Evolutionary conservation across 2,888 invertebrate species (phyloP).

Genomic region (Synanthedon vespiformis): DNA sequence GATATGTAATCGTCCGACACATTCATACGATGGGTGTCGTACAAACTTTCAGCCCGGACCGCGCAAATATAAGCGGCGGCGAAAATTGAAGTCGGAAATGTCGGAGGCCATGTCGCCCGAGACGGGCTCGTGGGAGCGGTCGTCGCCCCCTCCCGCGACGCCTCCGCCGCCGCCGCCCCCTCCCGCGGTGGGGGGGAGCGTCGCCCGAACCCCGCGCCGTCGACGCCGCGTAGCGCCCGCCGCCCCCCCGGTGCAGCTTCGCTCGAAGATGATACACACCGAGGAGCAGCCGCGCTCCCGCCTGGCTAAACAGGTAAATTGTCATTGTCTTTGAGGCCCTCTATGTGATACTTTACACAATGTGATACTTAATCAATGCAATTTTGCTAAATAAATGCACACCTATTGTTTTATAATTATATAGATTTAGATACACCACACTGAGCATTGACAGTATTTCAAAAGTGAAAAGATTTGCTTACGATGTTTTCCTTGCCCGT

Average conservation of each 20-base stretch:
- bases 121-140: constrained; percentile 19
- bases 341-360: too few relatives aligned
- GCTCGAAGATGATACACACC: constrained; percentile 79
- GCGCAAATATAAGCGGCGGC: constrained; percentile 83
- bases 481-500: too few relatives aligned
- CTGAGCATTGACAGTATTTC: too few relatives aligned
- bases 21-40: constrained; percentile 1
- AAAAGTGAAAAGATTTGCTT: too few relatives aligned
- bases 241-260: constrained; percentile 10
- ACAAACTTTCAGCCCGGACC: constrained; percentile 71
- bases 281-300: constrained; percentile 48
- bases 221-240: constrained; percentile 9
- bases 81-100: constrained; percentile 73
- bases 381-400: too few relatives aligned
- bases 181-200: constrained; percentile 6
- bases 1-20: neutral
- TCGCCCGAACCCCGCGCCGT: constrained; percentile 10
- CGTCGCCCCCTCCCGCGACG: constrained; percentile 13
- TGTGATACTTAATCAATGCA: too few relatives aligned
- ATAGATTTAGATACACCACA: too few relatives aligned
- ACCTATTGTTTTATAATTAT: too few relatives aligned
- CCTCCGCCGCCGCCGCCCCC: constrained; percentile 60
- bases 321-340: too few relatives aligned
- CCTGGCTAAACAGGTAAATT: constrained; percentile 73
- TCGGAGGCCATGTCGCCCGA: constrained; percentile 13